Evolutionary conservation across 2,797 vertebrate genomes (phyloP), one percentile per base, ranked within the genome.

Genomic region (Muraenolepis orangiensis): DNA sequence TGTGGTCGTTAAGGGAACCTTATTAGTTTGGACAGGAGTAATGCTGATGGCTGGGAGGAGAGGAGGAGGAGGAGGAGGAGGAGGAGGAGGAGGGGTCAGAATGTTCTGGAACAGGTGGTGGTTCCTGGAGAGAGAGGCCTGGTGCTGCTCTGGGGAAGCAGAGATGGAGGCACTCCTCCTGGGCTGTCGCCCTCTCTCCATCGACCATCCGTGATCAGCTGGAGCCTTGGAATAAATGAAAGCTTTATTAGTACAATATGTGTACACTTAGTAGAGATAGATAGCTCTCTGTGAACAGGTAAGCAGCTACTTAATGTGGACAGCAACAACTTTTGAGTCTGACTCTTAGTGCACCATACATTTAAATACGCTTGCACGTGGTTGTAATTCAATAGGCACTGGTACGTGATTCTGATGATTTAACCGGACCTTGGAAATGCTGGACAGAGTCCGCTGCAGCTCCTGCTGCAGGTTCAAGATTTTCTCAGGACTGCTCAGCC

Each of bases 381-480:
- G 40, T 16, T 16, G 40, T 46, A 16, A 3, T 16, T 46, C 2
- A 13, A 46, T 4, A 46, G 40, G 40, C 40, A 46, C 13, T 20
- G 42, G 42, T 51, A 51, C n/a, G 46, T 6, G 51, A 61, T 26
- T 7, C 51, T 23, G 51, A 38, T 14, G 31, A 1, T 30, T 70
- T 38, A 28, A 14, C 4, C 29, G 38, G 85, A 93, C 92, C 93
- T 91, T 85, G 81, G 73, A 84, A 66, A 74, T 85, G 87, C 90
- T 84, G 74, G 0, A 0, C 29, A 91, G 71, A 57, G 90, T 91
- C 76, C 87, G 89, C 70, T 88, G 87, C 23, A 94, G 87, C 36
- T 94, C 90, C 72, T 6, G 76, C 7, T 93, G 90, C 1, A 93
- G 87, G 76, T 85, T 87, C 79, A 89, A 76, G 84, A 93, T 93